Evolutionary conservation across 2,797 vertebrate species (phyloP).

Genomic region (Spatula clypeata): DNA sequence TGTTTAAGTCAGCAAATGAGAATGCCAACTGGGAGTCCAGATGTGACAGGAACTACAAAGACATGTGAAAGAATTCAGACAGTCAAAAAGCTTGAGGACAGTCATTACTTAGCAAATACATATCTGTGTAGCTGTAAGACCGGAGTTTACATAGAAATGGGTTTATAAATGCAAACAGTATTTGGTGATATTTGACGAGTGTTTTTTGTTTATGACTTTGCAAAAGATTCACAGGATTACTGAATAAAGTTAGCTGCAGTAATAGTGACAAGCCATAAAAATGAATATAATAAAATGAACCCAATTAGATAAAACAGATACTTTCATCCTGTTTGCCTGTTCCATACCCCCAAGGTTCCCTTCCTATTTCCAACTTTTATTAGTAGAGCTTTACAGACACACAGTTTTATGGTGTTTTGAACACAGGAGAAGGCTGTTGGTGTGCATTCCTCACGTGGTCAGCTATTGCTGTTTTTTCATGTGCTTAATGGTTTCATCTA

Average conservation of each 20-base stretch:
- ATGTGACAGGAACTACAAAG: not conserved
- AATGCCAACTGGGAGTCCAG: not conserved
- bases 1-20: not conserved
- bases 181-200: accelerated
- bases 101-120: not conserved
- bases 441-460: not conserved
- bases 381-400: not conserved
- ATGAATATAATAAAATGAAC: not conserved
- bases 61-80: not conserved
- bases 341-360: not conserved
- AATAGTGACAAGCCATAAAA: not conserved
- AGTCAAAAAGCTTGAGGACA: not conserved
- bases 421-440: not conserved
- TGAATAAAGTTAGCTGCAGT: not conserved
- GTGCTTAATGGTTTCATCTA: not conserved
- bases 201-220: not conserved
- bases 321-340: not conserved
- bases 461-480: not conserved
- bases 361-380: not conserved
- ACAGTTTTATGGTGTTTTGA: not conserved
- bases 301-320: not conserved
- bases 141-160: not conserved
- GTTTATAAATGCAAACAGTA: not conserved
- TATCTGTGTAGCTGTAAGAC: not conserved
- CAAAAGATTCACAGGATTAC: not conserved